Conservation (phyloP, 92 coral and sea anemone species). For the Heliopora coerulea region DNA sequence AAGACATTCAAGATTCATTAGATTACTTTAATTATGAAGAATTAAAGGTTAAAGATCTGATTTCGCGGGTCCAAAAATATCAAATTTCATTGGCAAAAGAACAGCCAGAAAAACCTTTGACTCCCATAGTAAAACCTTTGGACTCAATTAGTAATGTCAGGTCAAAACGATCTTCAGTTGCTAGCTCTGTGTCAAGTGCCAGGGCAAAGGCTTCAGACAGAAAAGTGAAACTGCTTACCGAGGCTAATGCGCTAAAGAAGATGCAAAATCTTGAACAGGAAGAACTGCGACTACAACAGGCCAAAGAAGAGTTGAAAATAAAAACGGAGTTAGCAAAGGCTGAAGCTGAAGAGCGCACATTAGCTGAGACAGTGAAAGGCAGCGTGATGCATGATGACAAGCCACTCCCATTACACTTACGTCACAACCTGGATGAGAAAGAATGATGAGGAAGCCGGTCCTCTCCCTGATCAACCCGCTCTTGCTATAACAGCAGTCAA, state of each 20-base stretch:
- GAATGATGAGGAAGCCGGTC: neutral
- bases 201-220: constrained; percentile 51
- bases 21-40: constrained; percentile 18
- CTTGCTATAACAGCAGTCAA: neutral
- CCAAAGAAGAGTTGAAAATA: neutral
- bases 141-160: constrained; percentile 49
- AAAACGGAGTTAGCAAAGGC: constrained; percentile 47
- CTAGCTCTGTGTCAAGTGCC: constrained; percentile 19
- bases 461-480: neutral
- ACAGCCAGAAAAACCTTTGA: constrained; percentile 28
- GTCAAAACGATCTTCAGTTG: neutral
- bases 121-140: constrained; percentile 36
- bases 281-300: constrained; percentile 41
- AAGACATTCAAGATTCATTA: constrained; percentile 39
- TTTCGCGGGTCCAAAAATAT: constrained; percentile 25
- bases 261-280: constrained; percentile 39
- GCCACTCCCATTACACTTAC: neutral
- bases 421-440: constrained; percentile 8
- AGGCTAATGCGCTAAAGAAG: constrained; percentile 32
- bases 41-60: constrained; percentile 33
- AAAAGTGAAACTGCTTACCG: constrained; percentile 43
- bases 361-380: constrained; percentile 36
- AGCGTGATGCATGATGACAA: too few species aligned
- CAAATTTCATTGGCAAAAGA: too few species aligned
- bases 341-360: constrained; percentile 49